These are phyloP conservation scores for Sparidentex hasta DNA, from an alignment of 2,797 vertebrate genomes.

Conservation along the genomic window DNA sequence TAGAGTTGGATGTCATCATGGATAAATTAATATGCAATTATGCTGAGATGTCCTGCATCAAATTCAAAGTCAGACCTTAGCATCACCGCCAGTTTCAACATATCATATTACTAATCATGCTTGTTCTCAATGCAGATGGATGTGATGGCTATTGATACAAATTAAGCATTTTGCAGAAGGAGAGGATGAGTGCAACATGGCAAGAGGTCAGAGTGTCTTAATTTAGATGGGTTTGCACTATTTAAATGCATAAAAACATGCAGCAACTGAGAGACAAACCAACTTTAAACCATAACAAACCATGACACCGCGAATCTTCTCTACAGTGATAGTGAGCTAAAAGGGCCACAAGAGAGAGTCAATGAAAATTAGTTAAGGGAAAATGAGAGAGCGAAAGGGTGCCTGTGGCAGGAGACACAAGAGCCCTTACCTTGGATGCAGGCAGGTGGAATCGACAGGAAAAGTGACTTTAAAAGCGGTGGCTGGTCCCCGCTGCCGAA, in stretches of 20 bases:
- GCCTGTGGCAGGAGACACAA: constrained; percentile 17
- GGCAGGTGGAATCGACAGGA: constrained; percentile 54
- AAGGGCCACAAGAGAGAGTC: background rate
- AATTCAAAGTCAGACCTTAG: constrained; percentile 31
- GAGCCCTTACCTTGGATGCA: constrained; percentile 34
- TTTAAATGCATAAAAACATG: background rate
- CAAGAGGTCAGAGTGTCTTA: constrained; percentile 17
- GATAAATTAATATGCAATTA: background rate
- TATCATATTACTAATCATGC: constrained; percentile 76
- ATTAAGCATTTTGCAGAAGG: constrained; percentile 32
- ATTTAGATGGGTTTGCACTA: constrained; percentile 7
- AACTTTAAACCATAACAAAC: constrained; percentile 22
- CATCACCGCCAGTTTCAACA: constrained; percentile 82
- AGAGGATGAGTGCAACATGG: background rate
- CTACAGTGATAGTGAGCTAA: background rate
- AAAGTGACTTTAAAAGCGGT: constrained; percentile 81
- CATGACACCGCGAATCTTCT: constrained; percentile 17
- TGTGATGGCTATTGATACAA: constrained; percentile 70
- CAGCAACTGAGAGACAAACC: constrained; percentile 5
- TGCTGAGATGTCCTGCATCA: background rate
- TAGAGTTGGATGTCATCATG: background rate
- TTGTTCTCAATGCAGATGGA: constrained; percentile 63
- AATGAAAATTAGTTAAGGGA: background rate
- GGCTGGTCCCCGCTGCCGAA: constrained; percentile 64
- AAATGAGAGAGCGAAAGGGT: background rate